phyloP scores from a whole-genome alignment of 1,140 invertebrate genomes.

The Laupala kohalensis region DNA sequence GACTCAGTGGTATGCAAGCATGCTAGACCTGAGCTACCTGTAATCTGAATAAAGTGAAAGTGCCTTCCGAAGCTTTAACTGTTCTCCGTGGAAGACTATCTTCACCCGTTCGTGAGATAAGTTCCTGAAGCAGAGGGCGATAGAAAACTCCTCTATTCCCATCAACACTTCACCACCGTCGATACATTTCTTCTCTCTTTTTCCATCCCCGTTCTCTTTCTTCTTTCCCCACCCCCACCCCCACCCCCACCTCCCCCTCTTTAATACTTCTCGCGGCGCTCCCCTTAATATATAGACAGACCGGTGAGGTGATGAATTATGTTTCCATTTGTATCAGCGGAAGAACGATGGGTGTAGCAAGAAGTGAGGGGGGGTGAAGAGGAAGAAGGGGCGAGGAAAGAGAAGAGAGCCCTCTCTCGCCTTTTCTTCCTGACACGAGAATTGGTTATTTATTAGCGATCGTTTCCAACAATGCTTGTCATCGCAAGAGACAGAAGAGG shows the following conservation, averaged over 20 bases:
- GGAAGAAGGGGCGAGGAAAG: background rate
- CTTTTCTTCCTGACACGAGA: background rate
- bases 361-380: background rate
- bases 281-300: background rate
- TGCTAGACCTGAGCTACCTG: too few relatives aligned
- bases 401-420: background rate
- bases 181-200: background rate
- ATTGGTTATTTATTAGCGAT: conserved; percentile 15
- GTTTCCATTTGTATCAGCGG: conserved; percentile 14
- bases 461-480: conserved; percentile 13
- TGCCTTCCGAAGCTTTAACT: too few relatives aligned
- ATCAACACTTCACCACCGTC: background rate
- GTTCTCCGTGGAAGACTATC: too few relatives aligned
- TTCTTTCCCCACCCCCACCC: too few relatives aligned
- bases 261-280: background rate
- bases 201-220: background rate
- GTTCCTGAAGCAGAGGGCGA: too few relatives aligned
- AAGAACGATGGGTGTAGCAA: background rate
- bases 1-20: too few relatives aligned
- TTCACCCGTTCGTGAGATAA: too few relatives aligned
- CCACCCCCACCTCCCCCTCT: too few relatives aligned
- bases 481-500: background rate
- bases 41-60: too few relatives aligned
- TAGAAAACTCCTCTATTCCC: background rate
- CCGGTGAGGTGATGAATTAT: conserved; percentile 10